phyloP scores from a whole-genome alignment of 2,888 invertebrate genomes.

The Brassicogethes aeneus region DNA sequence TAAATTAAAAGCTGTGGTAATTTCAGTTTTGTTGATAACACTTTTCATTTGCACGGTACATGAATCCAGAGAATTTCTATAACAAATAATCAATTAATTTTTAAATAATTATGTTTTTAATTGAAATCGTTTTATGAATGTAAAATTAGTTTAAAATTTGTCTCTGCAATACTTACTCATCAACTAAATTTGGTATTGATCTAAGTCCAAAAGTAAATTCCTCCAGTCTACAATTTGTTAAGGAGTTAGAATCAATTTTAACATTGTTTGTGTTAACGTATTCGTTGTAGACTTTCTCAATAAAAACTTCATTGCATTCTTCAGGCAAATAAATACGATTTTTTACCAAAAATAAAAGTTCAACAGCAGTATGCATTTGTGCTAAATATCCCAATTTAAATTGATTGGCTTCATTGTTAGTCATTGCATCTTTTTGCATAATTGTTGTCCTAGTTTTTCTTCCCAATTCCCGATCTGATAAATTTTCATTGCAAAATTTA shows the following conservation, averaged over 20 bases:
- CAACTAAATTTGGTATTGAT: background rate
- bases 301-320: conserved; percentile 14
- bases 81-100: background rate
- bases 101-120: too few species aligned
- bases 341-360: conserved; percentile 19
- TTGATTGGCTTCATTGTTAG: conserved; percentile 7
- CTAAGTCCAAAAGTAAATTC: background rate
- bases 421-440: conserved; percentile 6
- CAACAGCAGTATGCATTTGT: conserved; percentile 18
- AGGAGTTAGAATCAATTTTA: background rate
- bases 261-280: conserved; percentile 1
- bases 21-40: conserved; percentile 7
- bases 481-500: too few species aligned
- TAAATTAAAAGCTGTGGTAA: conserved; percentile 18
- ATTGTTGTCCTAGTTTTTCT: too few species aligned
- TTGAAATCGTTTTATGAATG: too few species aligned
- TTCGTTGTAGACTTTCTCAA: conserved; percentile 3
- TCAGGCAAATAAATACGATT: conserved; percentile 13
- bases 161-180: background rate
- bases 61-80: background rate
- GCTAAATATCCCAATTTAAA: conserved; percentile 18
- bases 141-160: too few species aligned
- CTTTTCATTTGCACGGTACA: conserved; percentile 18
- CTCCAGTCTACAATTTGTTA: background rate
- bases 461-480: too few species aligned